A percentile compares a stretch with the other conserved stretches of the same genome.
Evolutionary conservation across 2,888 invertebrate genomes (phyloP).

Genomic region (Drosophila leonis): DNA sequence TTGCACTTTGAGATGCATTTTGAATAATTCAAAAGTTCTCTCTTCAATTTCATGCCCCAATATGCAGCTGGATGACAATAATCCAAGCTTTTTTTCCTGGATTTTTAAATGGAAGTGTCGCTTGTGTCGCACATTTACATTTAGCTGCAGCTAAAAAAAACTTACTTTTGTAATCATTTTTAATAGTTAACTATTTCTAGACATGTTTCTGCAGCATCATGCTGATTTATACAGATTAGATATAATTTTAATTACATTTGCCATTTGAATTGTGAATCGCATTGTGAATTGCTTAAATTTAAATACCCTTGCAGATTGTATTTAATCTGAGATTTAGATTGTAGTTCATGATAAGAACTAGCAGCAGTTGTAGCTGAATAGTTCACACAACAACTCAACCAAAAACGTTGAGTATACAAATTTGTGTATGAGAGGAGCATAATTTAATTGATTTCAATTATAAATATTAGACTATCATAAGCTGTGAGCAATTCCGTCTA

Average conservation of each 20-base stretch:
- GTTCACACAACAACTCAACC: not conserved
- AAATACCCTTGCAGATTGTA: not conserved
- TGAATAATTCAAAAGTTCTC: conserved; percentile 54
- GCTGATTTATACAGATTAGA: conserved; percentile 8
- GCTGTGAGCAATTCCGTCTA: not conserved
- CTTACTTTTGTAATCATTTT: not conserved
- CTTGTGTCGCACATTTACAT: not conserved
- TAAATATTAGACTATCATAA: not conserved
- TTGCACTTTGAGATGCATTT: conserved; percentile 46
- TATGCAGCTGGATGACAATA: conserved; percentile 3
- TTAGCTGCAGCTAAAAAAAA: not conserved
- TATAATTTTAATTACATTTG: not conserved
- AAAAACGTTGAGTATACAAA: not conserved
- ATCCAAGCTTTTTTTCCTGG: not conserved
- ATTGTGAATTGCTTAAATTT: not conserved
- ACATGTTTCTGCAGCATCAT: conserved; percentile 18
- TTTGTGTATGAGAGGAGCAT: not conserved
- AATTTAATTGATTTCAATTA: not conserved
- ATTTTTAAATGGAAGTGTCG: conserved; percentile 3
- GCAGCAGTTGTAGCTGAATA: not conserved
- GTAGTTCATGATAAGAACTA: not conserved
- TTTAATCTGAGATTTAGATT: not conserved
- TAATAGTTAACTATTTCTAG: conserved; percentile 6
- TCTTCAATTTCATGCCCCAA: not conserved
- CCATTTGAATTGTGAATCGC: not conserved